Evolutionary conservation across 2,797 vertebrate species (phyloP).

Genomic region (Microcaecilia unicolor): DNA sequence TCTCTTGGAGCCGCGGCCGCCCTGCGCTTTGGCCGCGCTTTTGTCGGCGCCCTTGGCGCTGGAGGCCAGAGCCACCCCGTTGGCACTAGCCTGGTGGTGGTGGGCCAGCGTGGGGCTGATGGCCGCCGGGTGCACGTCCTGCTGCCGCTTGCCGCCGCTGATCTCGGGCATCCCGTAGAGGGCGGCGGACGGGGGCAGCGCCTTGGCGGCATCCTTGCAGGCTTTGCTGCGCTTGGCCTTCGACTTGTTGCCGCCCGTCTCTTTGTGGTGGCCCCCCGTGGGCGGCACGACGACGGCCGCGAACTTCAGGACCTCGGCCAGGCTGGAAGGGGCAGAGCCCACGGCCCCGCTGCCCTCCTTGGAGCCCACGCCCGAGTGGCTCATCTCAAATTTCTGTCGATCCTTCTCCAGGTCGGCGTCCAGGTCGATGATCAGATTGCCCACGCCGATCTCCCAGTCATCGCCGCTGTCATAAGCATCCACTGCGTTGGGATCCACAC

Average conservation of each 20-base stretch:
- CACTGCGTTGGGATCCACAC: slow-evolving; percentile 70
- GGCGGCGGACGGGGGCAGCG: slow-evolving; percentile 68
- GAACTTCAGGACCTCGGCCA: slow-evolving; percentile 75
- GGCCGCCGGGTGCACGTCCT: slow-evolving; percentile 62
- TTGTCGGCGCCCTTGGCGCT: slow-evolving; percentile 66
- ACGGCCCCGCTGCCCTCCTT: slow-evolving; percentile 71
- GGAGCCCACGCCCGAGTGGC: slow-evolving; percentile 65
- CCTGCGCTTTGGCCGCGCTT: slow-evolving; percentile 51
- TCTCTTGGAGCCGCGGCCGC: slow-evolving; percentile 64
- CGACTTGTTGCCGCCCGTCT: slow-evolving; percentile 85
- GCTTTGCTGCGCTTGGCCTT: slow-evolving; percentile 84
- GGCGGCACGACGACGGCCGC: too few species aligned
- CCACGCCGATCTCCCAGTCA: slow-evolving; percentile 82
- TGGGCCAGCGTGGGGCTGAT: slow-evolving; percentile 75
- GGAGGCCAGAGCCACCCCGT: slow-evolving; percentile 32
- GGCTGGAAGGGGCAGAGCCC: slow-evolving; percentile 60
- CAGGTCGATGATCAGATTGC: slow-evolving; percentile 86
- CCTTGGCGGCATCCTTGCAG: slow-evolving; percentile 74
- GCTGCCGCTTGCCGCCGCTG: slow-evolving; percentile 74
- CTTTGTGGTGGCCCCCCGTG: too few species aligned
- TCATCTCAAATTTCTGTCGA: slow-evolving; percentile 88
- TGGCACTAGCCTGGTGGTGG: slow-evolving; percentile 33
- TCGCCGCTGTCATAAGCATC: slow-evolving; percentile 78
- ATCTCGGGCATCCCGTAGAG: slow-evolving; percentile 77
- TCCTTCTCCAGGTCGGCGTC: slow-evolving; percentile 89